These are phyloP conservation scores for Dolichotis patagonum DNA, from an alignment of 2,113 vertebrate species.

Conservation along the genomic window DNA sequence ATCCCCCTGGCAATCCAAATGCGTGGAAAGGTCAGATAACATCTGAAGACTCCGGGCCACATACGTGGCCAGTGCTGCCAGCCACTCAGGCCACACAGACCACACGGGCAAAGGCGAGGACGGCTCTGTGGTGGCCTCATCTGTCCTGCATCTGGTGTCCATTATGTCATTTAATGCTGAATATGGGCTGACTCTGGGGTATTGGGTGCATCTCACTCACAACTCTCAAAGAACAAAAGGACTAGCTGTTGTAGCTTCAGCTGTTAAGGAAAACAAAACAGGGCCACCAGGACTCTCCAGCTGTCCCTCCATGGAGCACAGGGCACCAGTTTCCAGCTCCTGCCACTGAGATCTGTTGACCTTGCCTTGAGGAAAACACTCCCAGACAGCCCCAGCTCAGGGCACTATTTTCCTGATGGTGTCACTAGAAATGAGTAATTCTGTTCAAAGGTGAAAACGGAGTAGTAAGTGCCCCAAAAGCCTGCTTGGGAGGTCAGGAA, in stretches of 20 bases:
- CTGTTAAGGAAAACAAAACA: not conserved
- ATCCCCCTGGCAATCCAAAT: not conserved
- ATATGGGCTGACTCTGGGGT: too few relatives aligned
- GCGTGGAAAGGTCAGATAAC: not conserved
- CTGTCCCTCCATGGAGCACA: rapidly evolving
- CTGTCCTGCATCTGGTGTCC: not conserved
- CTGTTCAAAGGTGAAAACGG: not conserved
- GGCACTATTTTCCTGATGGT: not conserved
- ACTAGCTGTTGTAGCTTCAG: not conserved
- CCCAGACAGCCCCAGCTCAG: rapidly evolving
- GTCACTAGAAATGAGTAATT: not conserved
- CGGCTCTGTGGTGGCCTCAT: rapidly evolving
- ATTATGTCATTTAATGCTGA: not conserved
- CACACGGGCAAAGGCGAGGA: not conserved
- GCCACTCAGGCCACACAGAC: not conserved
- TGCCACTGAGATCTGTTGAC: not conserved
- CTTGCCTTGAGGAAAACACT: not conserved
- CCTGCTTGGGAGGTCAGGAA: conserved; percentile 27
- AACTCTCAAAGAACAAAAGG: not conserved
- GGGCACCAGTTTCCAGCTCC: rapidly evolving
- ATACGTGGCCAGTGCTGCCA: rapidly evolving
- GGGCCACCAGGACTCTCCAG: not conserved
- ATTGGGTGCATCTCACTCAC: not conserved
- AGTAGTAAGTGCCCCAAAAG: not conserved
- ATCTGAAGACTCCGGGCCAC: not conserved